These are phyloP conservation scores for Macrosiphum euphorbiae DNA, from an alignment of 2,888 invertebrate species.

Conservation along the genomic window DNA sequence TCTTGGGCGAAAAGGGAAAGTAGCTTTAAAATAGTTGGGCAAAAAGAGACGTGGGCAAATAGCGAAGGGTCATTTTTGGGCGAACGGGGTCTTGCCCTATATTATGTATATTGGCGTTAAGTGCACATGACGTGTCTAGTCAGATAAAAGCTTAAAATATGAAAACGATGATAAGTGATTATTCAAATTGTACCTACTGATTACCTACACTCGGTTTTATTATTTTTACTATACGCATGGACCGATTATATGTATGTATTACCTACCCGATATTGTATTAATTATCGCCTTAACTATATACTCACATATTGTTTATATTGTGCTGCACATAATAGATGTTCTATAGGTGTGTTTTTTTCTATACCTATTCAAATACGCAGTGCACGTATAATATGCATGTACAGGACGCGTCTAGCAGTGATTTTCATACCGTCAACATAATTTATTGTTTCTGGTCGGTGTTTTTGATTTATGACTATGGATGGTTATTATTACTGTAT, in stretches of 20 bases:
- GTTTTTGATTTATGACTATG: not conserved
- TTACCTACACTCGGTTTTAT: not conserved
- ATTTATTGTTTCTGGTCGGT: not conserved
- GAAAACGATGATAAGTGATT: not conserved
- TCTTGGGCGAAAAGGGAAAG: no score
- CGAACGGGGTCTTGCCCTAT: no score
- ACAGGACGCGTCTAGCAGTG: not conserved
- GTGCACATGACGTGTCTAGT: not conserved
- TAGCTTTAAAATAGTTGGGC: no score
- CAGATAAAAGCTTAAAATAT: not conserved
- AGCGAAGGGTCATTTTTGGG: no score
- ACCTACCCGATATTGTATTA: not conserved
- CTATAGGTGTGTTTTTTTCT: not conserved
- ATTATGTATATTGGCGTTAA: not conserved
- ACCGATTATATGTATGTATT: not conserved
- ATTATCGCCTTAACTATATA: not conserved
- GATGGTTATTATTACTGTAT: not conserved
- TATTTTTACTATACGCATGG: not conserved
- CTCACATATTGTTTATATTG: not conserved
- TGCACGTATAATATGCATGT: not conserved
- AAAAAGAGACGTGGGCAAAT: no score
- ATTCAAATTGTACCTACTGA: not conserved
- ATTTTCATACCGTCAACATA: not conserved
- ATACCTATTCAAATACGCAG: not conserved
- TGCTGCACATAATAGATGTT: not conserved